These are phyloP conservation scores for Chirona hameri DNA, from an alignment of 2,888 invertebrate species.

Conservation along the genomic window DNA sequence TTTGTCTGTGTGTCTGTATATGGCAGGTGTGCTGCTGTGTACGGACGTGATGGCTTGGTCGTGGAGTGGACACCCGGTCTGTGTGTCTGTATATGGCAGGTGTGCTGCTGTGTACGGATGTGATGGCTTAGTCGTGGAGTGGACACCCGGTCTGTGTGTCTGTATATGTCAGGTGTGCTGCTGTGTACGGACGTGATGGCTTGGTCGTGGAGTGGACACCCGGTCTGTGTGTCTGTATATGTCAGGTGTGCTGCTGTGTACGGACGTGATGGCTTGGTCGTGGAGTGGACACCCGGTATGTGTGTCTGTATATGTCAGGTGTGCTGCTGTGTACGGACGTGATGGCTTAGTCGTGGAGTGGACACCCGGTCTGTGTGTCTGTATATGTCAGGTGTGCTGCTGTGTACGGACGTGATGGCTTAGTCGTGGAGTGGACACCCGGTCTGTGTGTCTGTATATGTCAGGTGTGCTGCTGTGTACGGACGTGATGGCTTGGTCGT, in stretches of 20 bases:
- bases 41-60: constrained; percentile 79
- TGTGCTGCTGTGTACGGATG: constrained; percentile 89
- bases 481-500: too few species aligned
- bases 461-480: too few species aligned
- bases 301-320: too few species aligned
- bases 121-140: constrained; percentile 95
- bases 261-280: constrained; percentile 53
- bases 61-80: constrained; percentile 75
- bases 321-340: neutral
- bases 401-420: neutral
- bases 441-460: too few species aligned
- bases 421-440: constrained; percentile 34
- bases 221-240: too few species aligned
- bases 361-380: neutral
- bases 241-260: neutral
- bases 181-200: too few species aligned
- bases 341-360: constrained; percentile 34
- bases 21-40: constrained; percentile 59
- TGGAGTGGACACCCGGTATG: too few species aligned
- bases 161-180: constrained; percentile 51
- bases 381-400: neutral
- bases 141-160: constrained; percentile 93
- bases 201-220: too few species aligned
- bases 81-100: constrained; percentile 43
- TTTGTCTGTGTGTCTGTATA: too few species aligned